A percentile compares a stretch with the other conserved stretches of the same genome.
Conservation (phyloP, 1,140 invertebrate genomes). For the Trichoplusia ni region DNA sequence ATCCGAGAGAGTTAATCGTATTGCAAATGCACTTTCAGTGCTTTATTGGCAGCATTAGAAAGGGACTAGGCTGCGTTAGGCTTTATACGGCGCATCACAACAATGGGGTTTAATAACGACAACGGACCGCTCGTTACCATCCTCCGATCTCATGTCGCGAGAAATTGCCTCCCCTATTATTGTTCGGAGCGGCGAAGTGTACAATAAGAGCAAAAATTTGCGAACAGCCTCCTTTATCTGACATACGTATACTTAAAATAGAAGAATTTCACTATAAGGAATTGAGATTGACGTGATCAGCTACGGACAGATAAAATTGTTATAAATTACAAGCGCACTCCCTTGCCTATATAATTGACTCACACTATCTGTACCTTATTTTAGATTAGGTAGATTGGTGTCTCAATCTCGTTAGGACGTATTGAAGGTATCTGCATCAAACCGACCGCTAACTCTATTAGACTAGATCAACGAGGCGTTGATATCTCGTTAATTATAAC, state of each 20-base stretch:
- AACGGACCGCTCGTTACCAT: constrained; percentile 62
- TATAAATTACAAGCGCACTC: constrained; percentile 3
- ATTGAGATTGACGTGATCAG: constrained; percentile 15
- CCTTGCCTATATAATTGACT: constrained; percentile 10
- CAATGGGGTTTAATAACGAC: constrained; percentile 69
- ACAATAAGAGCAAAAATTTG: constrained; percentile 56
- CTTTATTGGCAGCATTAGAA: constrained; percentile 72
- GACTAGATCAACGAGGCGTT: constrained; percentile 21
- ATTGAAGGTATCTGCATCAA: constrained; percentile 19
- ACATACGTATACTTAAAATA: constrained; percentile 19
- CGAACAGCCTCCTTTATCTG: constrained; percentile 47
- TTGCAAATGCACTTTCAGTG: constrained; percentile 65
- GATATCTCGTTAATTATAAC: constrained; percentile 20
- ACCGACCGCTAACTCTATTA: constrained; percentile 18
- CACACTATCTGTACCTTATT: constrained; percentile 12
- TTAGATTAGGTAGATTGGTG: constrained; percentile 3
- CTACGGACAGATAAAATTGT: constrained; percentile 9
- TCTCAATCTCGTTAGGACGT: background rate
- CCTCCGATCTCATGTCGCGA: constrained; percentile 51
- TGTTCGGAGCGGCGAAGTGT: constrained; percentile 52
- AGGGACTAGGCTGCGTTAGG: constrained; percentile 49
- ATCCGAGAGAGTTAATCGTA: constrained; percentile 56
- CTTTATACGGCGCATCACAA: constrained; percentile 69
- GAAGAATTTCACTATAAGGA: constrained; percentile 3
- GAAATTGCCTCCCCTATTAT: constrained; percentile 60